phyloP scores from a whole-genome alignment of 2,797 vertebrate genomes.

The Leptoclinus maculatus region DNA sequence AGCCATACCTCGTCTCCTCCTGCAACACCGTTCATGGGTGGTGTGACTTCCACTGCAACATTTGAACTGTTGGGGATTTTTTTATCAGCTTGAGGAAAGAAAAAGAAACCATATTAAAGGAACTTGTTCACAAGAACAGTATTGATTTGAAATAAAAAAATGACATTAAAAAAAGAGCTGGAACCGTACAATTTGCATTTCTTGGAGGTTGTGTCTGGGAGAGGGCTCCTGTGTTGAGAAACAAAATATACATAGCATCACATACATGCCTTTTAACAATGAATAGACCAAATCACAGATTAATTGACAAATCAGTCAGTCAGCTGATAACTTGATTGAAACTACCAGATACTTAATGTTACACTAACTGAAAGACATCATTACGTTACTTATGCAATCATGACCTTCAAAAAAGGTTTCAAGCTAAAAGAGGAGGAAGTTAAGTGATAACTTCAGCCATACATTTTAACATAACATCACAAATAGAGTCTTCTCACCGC shows the following conservation, averaged over 20 bases:
- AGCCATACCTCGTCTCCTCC: conserved; percentile 73
- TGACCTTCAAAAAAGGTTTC: neutral
- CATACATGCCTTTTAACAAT: neutral
- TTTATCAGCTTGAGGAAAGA: conserved; percentile 82
- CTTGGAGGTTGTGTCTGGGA: conserved; percentile 36
- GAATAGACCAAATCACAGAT: neutral
- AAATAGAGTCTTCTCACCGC: neutral
- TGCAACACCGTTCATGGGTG: conserved; percentile 85
- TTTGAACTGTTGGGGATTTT: conserved; percentile 87
- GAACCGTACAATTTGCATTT: conserved; percentile 41
- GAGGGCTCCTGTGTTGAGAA: conserved; percentile 38
- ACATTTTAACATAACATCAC: neutral
- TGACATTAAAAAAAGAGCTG: neutral
- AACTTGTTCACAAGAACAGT: neutral
- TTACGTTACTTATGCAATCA: neutral
- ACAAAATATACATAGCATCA: conserved; percentile 26
- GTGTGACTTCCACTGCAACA: conserved; percentile 94
- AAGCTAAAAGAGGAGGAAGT: neutral
- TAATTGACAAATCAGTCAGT: neutral
- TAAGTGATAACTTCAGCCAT: neutral
- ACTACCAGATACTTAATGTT: neutral
- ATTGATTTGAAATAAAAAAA: conserved; percentile 13
- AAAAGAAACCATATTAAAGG: neutral
- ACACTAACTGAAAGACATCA: neutral
- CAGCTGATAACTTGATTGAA: neutral